These are phyloP conservation scores for Parnassius apollo DNA, from an alignment of 2,888 invertebrate species.

Conservation along the genomic window DNA sequence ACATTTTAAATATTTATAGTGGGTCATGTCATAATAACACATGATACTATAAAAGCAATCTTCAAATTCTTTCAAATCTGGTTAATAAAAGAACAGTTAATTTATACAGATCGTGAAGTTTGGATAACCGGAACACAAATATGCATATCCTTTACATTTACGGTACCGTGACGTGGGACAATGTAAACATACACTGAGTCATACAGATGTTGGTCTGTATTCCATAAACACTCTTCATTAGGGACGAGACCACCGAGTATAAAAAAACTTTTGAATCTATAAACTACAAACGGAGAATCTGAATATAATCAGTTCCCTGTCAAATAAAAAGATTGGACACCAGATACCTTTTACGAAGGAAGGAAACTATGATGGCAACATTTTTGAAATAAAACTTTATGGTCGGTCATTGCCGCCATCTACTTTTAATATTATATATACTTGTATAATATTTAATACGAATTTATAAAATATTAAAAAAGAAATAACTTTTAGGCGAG, in stretches of 20 bases:
- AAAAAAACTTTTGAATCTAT: slow-evolving; percentile 9
- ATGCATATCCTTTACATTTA: slow-evolving; percentile 23
- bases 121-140: slow-evolving; percentile 33
- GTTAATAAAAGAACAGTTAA: slow-evolving; percentile 9
- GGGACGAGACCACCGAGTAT: slow-evolving; percentile 31
- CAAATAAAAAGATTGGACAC: slow-evolving; percentile 1
- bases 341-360: neutral
- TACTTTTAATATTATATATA: neutral
- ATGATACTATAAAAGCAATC: too few relatives aligned
- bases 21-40: too few relatives aligned
- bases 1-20: too few relatives aligned
- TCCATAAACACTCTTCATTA: slow-evolving; percentile 43
- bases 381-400: too few relatives aligned
- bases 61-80: neutral
- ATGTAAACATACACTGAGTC: slow-evolving; percentile 35
- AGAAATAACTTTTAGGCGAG: too few relatives aligned
- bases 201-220: slow-evolving; percentile 29
- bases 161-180: slow-evolving; percentile 31
- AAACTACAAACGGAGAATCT: slow-evolving; percentile 1
- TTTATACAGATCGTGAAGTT: slow-evolving; percentile 18
- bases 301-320: slow-evolving; percentile 14
- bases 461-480: too few relatives aligned
- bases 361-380: neutral
- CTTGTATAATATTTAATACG: neutral
- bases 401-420: neutral